These are phyloP conservation scores for Cynaeus angustus DNA, from an alignment of 2,888 invertebrate species.

Conservation along the genomic window DNA sequence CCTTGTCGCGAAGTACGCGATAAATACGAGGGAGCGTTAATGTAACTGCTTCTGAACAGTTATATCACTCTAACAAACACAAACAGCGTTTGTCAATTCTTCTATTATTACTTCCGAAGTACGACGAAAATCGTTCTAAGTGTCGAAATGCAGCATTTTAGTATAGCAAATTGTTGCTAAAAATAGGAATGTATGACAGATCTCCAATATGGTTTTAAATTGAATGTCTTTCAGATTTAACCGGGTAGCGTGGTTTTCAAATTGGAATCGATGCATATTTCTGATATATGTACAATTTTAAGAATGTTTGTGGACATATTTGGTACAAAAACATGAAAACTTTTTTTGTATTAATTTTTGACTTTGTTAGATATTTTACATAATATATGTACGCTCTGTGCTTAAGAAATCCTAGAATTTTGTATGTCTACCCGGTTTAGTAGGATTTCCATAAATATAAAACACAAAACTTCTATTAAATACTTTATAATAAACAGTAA, in stretches of 20 bases:
- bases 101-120: slow-evolving; percentile 16
- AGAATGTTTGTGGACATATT: too few species aligned
- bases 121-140: slow-evolving; percentile 15
- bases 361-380: too few species aligned
- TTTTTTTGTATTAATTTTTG: too few species aligned
- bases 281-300: not conserved
- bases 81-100: slow-evolving; percentile 15
- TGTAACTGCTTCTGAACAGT: not conserved
- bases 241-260: not conserved
- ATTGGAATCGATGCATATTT: slow-evolving; percentile 7
- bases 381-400: too few species aligned
- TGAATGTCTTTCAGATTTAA: slow-evolving; percentile 9
- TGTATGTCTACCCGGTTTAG: too few species aligned
- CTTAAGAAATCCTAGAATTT: too few species aligned
- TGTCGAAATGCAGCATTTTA: slow-evolving; percentile 1
- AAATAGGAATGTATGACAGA: slow-evolving; percentile 7
- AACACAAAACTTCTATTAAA: too few species aligned
- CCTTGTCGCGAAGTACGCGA: not conserved
- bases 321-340: too few species aligned
- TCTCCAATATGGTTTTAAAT: slow-evolving; percentile 9
- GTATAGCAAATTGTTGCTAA: slow-evolving; percentile 26
- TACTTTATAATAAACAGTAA: too few species aligned
- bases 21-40: not conserved
- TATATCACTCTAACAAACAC: slow-evolving; percentile 1
- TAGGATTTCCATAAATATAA: too few species aligned